These are phyloP conservation scores for Amazona ochrocephala DNA, from an alignment of 2,797 vertebrate genomes.

Conservation along the genomic window DNA sequence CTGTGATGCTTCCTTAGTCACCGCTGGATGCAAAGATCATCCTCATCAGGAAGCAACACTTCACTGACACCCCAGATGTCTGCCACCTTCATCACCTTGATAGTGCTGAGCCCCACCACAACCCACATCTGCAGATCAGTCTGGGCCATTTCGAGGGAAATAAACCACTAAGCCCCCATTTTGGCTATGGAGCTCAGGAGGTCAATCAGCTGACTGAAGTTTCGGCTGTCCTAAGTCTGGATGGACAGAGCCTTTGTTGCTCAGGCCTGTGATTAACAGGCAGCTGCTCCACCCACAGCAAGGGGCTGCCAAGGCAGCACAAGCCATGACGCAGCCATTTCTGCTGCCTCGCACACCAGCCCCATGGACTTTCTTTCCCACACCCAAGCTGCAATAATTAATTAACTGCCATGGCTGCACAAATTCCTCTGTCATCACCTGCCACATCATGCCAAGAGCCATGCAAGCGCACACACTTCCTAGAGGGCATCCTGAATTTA, in stretches of 20 bases:
- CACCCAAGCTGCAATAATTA: background rate
- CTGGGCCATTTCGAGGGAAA: background rate
- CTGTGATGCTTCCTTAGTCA: background rate
- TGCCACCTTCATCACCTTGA: background rate
- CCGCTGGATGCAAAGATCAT: background rate
- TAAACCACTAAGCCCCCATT: background rate
- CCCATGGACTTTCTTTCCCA: background rate
- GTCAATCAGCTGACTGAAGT: background rate
- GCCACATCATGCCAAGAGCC: background rate
- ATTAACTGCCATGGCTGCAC: background rate
- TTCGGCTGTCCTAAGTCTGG: background rate
- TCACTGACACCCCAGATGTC: background rate
- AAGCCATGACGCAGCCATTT: accelerated
- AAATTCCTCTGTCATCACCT: background rate
- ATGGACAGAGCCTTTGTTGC: background rate
- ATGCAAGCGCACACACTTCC: accelerated
- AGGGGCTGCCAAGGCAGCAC: background rate
- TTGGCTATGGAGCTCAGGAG: background rate
- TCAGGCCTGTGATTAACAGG: background rate
- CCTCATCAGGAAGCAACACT: background rate
- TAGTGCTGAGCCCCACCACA: background rate
- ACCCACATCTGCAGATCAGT: accelerated
- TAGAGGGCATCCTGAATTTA: background rate
- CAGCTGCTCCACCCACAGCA: background rate
- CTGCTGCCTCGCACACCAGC: background rate